phyloP scores from a whole-genome alignment of 2,797 vertebrate species.

The Myripristis jacobus region DNA sequence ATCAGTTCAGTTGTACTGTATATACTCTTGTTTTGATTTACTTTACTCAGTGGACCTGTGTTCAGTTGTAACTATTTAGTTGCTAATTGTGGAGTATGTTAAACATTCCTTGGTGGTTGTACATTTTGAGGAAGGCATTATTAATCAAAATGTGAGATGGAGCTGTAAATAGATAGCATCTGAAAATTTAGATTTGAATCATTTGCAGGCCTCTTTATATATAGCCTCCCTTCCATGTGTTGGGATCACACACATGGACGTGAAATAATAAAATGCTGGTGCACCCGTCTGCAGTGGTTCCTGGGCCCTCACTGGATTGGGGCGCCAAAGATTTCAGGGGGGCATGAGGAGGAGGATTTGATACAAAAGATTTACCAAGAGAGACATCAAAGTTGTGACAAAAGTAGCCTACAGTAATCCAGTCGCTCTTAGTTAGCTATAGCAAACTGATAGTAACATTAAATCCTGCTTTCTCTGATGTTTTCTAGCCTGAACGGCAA shows the following conservation, averaged over 20 bases:
- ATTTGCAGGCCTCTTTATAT: slow-evolving; percentile 52
- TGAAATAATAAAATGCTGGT: slow-evolving; percentile 51
- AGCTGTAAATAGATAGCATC: slow-evolving; percentile 73
- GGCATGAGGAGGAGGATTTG: slow-evolving; percentile 42
- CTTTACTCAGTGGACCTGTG: slow-evolving; percentile 74
- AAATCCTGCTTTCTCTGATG: slow-evolving; percentile 38
- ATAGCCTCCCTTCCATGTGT: slow-evolving; percentile 37
- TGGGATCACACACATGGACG: slow-evolving; percentile 28
- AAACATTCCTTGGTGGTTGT: slow-evolving; percentile 75
- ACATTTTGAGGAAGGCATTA: slow-evolving; percentile 67
- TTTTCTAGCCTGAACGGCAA: slow-evolving; percentile 33
- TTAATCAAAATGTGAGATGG: slow-evolving; percentile 63
- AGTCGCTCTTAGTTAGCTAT: slow-evolving; percentile 28
- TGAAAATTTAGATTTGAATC: slow-evolving; percentile 54
- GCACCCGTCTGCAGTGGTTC: slow-evolving; percentile 53
- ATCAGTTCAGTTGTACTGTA: slow-evolving; percentile 72
- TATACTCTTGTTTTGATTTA: slow-evolving; percentile 74
- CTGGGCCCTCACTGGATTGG: slow-evolving; percentile 34
- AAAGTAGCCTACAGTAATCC: slow-evolving; percentile 43
- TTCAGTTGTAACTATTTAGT: slow-evolving; percentile 74
- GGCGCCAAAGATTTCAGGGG: slow-evolving; percentile 33
- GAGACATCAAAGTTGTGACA: slow-evolving; percentile 33
- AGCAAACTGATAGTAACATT: slow-evolving; percentile 31
- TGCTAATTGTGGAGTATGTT: slow-evolving; percentile 74
- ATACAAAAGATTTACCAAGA: slow-evolving; percentile 31